phyloP scores from a whole-genome alignment of 2,113 vertebrate genomes.

The Toxostoma redivivum region DNA sequence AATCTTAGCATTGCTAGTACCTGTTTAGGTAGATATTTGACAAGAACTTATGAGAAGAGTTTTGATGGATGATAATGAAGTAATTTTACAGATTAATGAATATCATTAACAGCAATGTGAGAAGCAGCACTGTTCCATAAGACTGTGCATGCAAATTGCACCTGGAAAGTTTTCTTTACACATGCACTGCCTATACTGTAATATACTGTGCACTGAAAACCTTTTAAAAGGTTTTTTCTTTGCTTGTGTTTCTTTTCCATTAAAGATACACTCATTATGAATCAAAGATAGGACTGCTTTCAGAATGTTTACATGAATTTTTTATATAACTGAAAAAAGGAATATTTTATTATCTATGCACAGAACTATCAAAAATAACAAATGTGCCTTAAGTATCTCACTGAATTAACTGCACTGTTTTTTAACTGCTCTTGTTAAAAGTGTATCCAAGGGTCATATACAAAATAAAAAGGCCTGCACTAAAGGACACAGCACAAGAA shows the following conservation, averaged over 20 bases:
- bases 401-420: neutral
- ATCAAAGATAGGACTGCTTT: neutral
- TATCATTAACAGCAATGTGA: neutral
- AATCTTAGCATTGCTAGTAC: neutral
- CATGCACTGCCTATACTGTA: neutral
- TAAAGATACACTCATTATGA: neutral
- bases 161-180: neutral
- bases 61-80: neutral
- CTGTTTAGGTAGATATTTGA: neutral
- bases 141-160: neutral
- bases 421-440: neutral
- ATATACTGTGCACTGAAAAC: neutral
- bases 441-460: neutral
- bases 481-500: neutral
- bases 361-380: neutral
- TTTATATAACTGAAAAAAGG: neutral
- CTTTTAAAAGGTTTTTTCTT: neutral
- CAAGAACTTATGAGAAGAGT: neutral
- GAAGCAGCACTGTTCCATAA: neutral
- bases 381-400: neutral
- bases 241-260: neutral
- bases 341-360: neutral
- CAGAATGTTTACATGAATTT: neutral
- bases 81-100: neutral
- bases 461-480: neutral